Conservation (phyloP, 64 coral and sea anemone genomes). For the Platygyra sinensis region DNA sequence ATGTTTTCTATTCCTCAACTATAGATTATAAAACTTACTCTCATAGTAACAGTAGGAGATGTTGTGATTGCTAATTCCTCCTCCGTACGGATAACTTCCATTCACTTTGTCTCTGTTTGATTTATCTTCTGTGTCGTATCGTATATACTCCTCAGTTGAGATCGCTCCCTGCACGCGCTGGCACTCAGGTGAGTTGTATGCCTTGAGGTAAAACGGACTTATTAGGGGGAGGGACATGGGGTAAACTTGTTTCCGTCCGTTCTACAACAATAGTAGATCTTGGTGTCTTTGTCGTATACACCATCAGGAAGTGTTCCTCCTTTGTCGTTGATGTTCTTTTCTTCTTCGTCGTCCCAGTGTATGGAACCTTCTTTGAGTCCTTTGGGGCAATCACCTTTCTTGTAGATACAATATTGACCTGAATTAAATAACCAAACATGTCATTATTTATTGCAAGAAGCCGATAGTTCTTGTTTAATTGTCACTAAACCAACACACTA, state of each 20-base stretch:
- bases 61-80: background rate
- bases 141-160: conserved; percentile 40
- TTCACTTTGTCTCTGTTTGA: background rate
- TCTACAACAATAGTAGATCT: conserved; percentile 39
- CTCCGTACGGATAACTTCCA: conserved; percentile 29
- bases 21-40: conserved; percentile 5
- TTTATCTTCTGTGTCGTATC: conserved; percentile 39
- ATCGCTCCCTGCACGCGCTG: conserved; percentile 48
- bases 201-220: conserved; percentile 31
- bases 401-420: conserved; percentile 47
- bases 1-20: too few species aligned
- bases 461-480: too few species aligned
- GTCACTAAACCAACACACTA: too few species aligned
- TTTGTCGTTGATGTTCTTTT: conserved; percentile 12
- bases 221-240: conserved; percentile 17
- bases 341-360: conserved; percentile 20
- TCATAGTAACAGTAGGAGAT: conserved; percentile 26
- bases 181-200: conserved; percentile 2
- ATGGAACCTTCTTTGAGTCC: conserved; percentile 20
- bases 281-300: background rate
- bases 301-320: conserved; percentile 36
- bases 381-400: conserved; percentile 8
- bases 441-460: background rate
- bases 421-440: background rate
- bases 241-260: conserved; percentile 30